Base-by-base conservation (phyloP, 2,888 invertebrate species). In the Xestia rhomboidea region DNA sequence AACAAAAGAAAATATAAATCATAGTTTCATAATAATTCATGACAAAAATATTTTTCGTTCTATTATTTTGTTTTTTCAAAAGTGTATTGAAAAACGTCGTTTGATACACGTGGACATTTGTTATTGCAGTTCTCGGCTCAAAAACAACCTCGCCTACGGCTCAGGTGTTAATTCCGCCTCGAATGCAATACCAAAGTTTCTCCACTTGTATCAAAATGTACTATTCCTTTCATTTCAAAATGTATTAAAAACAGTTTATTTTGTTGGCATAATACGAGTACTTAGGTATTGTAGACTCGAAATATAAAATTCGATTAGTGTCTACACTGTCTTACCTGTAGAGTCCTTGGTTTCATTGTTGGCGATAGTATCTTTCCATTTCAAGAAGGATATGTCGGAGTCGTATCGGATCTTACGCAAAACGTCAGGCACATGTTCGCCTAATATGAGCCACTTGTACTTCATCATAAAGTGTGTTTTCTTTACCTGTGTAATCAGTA, bases 401-500 rank as follows among this genome's bases (percentile, higher is more conserved):
- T 96, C 95, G 69, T 95, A 95, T 57, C 95, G 90, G 5, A 85
- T 82, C 4, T 70, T 69, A 4, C 88, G 74, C 2, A 95, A 38
- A 3, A 44, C 69, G 0, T 89, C 76, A 0, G 94, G 93, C 2
- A 93, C 60, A 8, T 87, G 80, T 10, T 91, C 87, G 2, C 89
- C 91, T 5, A 95, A 66, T 63, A 95, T 60, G 3, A 95, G 76
- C 96, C 96, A 96, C 77, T 94, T 94, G 87, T 93, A 94, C 81
- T 92, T 89, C 27, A 90, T 87, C 4, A 91, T 87, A 77, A 95
- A 95, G 57, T 93, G 88, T 27, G 89, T 86, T 0, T 60, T 75
- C 41, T 91, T 87, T 4, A 93, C 81, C 95, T 95, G 70, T 18
- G 11, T 38, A 24, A 44, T n/a, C 0, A 30, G 27, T 30, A 41